phyloP scores from a whole-genome alignment of 2,888 invertebrate genomes.

The Blomia tropicalis region DNA sequence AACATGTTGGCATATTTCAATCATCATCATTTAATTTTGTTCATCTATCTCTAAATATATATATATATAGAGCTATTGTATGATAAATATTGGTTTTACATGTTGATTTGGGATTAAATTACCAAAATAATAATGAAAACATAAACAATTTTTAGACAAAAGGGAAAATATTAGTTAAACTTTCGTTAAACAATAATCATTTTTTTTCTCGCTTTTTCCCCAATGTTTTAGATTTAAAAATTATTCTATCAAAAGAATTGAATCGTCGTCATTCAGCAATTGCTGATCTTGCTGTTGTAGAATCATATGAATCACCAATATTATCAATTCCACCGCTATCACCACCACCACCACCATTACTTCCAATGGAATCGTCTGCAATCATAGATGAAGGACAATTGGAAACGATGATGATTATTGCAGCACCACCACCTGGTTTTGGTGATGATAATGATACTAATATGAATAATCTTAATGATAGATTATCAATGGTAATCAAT shows the following conservation, averaged over 20 bases:
- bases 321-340: background rate
- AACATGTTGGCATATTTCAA: too few species aligned
- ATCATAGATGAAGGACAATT: background rate
- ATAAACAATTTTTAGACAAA: too few species aligned
- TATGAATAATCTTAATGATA: background rate
- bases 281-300: slow-evolving; percentile 19
- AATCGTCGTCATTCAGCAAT: slow-evolving; percentile 20
- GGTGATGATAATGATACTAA: slow-evolving; percentile 1
- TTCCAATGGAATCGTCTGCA: background rate
- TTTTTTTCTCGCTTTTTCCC: background rate
- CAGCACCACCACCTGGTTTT: slow-evolving; percentile 24
- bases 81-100: too few species aligned
- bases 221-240: slow-evolving; percentile 10
- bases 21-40: too few species aligned
- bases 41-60: too few species aligned
- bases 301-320: background rate
- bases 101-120: too few species aligned
- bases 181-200: background rate
- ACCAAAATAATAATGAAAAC: too few species aligned
- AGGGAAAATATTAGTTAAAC: too few species aligned
- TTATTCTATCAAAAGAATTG: slow-evolving; percentile 6
- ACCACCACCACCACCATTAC: slow-evolving; percentile 3
- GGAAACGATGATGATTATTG: background rate
- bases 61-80: too few species aligned
- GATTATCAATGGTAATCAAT: slow-evolving; percentile 5